Evolutionary conservation across 2,888 invertebrate genomes (phyloP), one percentile per base, ranked within the genome.

Genomic region (Schizotus pectinicornis): DNA sequence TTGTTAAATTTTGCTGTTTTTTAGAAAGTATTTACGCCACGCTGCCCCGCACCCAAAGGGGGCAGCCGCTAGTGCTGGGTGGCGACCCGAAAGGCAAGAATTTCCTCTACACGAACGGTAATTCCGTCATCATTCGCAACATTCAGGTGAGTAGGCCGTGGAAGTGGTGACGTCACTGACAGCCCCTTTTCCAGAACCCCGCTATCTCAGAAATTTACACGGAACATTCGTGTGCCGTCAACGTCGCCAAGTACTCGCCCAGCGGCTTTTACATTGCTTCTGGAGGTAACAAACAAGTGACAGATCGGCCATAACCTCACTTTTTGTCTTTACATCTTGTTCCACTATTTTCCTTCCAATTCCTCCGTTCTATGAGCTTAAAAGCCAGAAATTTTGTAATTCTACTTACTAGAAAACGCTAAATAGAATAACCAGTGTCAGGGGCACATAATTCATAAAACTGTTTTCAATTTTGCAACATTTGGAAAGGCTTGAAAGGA

Each of bases 231-330:
- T 91, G 92, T 74, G 87, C 90, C 74, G 95, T 97, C 2, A 96
- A 94, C 77, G 96, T 98, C 56, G 99, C 99, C 59, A 98, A 98
- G 81, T 98, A 97, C 81, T 95, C 98, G 22, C 98, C 98, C 6
- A 95, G 94, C 80, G 95, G 98, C 65, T 98, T 94, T 82, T 99
- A 99, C 81, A 98, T 99, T 74, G 95, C 97, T 37, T 99, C 98
- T 64, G 98, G 95, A 82, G 96, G 95, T 95, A 84, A 84, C 13
- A 36, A 37, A 39, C 5, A 31, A 41, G 14, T 50, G 11, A 37
- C 34, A 50, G 43, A 22, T 45, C 12, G 3, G 39, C 36, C 13
- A 41, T 35, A 54, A 36, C 35, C 13, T 48, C 30, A 46, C 9
- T 47, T 52, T 12, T 22, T n/a, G n/a, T 14, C 8, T 37, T 33